phyloP scores from a whole-genome alignment of 2,888 invertebrate genomes.

The Drosophila quinaria region DNA sequence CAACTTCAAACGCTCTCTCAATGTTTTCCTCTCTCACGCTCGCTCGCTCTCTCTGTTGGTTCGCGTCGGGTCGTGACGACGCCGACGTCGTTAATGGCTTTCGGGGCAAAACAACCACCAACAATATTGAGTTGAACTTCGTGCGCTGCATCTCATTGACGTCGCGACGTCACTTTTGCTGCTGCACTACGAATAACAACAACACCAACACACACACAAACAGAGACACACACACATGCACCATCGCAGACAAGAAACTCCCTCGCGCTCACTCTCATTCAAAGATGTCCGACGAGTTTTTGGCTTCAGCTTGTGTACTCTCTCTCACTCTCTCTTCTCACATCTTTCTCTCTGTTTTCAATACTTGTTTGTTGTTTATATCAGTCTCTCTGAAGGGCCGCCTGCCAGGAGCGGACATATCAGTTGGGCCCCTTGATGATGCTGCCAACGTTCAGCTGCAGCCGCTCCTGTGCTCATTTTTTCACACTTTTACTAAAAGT shows the following conservation, averaged over 20 bases:
- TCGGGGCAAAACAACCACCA: constrained; percentile 57
- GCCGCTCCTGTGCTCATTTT: constrained; percentile 35
- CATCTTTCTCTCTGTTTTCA: constrained; percentile 24
- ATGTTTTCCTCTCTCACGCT: constrained; percentile 7
- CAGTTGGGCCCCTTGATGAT: constrained; percentile 9
- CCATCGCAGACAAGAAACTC: constrained; percentile 50
- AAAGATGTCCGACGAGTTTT: constrained; percentile 54
- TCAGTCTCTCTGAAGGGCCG: constrained; percentile 26
- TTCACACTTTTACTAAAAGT: constrained; percentile 58
- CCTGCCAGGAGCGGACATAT: constrained; percentile 40
- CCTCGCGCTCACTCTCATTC: constrained; percentile 54
- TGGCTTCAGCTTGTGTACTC: constrained; percentile 12
- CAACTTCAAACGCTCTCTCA: constrained; percentile 42
- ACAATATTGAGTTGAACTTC: constrained; percentile 44
- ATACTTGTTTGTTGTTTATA: constrained; percentile 38
- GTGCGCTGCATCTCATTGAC: constrained; percentile 61
- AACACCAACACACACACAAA: constrained; percentile 15
- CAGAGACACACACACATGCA: constrained; percentile 9
- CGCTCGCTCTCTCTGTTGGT: constrained; percentile 11
- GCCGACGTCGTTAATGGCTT: constrained; percentile 30
- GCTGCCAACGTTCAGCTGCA: not conserved
- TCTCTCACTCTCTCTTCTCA: constrained; percentile 19
- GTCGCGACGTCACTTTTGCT: constrained; percentile 43
- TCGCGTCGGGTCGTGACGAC: constrained; percentile 33
- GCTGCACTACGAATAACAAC: constrained; percentile 40